These are phyloP conservation scores for Tetraneura akinire DNA, from an alignment of 1,140 invertebrate genomes.

Conservation along the genomic window DNA sequence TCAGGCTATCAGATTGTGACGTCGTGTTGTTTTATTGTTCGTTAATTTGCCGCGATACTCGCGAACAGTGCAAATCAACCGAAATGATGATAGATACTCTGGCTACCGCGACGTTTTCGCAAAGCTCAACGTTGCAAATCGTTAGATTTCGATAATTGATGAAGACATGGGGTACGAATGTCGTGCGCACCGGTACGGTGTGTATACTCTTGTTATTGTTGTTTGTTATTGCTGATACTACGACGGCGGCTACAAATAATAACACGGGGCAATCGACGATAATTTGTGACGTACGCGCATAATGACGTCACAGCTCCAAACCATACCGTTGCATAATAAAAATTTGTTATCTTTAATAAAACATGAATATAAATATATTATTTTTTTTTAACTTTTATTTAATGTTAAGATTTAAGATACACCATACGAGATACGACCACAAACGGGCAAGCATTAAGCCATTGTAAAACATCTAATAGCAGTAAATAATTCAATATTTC, in stretches of 20 bases:
- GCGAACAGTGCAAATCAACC: background rate
- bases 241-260: background rate
- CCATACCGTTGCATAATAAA: too few relatives aligned
- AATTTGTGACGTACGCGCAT: constrained; percentile 5
- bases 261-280: background rate
- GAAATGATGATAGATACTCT: background rate
- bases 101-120: constrained; percentile 10
- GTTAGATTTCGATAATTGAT: background rate
- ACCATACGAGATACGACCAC: too few relatives aligned
- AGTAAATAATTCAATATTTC: too few relatives aligned
- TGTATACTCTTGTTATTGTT: background rate
- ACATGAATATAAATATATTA: too few relatives aligned
- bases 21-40: background rate
- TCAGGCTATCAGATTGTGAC: background rate
- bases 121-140: constrained; percentile 6
- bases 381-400: too few relatives aligned
- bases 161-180: background rate
- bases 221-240: background rate
- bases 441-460: too few relatives aligned
- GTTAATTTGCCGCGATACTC: constrained; percentile 41
- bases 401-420: too few relatives aligned
- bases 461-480: too few relatives aligned
- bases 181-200: background rate
- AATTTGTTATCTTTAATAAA: too few relatives aligned
- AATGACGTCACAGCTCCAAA: too few relatives aligned